These are phyloP conservation scores for Furnarius figulus DNA, from an alignment of 2,113 vertebrate species.

Conservation along the genomic window DNA sequence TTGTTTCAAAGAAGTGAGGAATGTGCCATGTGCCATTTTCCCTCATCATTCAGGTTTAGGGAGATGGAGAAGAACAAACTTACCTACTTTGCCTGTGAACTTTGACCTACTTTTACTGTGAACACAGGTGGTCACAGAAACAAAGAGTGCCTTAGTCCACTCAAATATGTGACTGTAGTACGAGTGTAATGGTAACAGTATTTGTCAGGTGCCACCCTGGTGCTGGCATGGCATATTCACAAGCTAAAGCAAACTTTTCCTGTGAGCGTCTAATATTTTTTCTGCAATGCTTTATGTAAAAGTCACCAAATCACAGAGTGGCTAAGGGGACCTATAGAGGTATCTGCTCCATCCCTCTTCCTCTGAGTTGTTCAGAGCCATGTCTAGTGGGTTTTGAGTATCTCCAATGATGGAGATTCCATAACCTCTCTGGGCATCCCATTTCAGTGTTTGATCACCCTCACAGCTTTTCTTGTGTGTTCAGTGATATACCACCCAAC, in stretches of 20 bases:
- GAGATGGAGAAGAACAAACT: neutral
- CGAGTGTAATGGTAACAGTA: neutral
- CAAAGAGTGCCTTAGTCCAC: neutral
- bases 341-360: neutral
- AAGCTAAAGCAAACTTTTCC: neutral
- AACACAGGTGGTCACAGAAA: neutral
- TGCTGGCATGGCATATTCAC: neutral
- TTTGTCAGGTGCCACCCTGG: neutral
- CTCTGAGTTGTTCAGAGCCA: neutral
- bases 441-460: neutral
- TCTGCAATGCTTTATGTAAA: neutral
- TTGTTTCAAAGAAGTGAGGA: neutral
- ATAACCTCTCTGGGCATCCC: neutral
- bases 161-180: neutral
- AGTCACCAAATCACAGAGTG: neutral
- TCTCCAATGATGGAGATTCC: neutral
- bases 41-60: neutral
- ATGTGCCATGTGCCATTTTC: neutral
- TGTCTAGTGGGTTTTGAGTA: neutral
- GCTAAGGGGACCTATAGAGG: neutral
- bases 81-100: neutral
- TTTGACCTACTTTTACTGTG: no score
- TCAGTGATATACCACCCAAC: neutral
- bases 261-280: neutral
- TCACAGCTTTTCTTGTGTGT: neutral